Conservation (phyloP, 2,113 vertebrate genomes). For the Eretmochelys imbricata region DNA sequence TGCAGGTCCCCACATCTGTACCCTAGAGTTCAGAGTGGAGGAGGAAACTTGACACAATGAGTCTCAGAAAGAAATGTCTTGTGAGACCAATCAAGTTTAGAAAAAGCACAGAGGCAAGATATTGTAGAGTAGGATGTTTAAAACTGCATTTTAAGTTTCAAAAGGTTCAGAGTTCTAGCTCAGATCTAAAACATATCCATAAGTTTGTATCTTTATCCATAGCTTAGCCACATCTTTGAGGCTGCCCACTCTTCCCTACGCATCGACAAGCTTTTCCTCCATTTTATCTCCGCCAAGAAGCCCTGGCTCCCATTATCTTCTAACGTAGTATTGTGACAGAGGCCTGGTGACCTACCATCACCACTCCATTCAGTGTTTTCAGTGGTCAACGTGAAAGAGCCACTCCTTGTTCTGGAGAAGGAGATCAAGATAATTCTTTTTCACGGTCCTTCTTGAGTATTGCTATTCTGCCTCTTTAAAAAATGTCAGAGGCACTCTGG, state of each 20-base stretch:
- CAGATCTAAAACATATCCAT: neutral
- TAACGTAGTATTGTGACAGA: neutral
- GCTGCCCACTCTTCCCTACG: accelerated
- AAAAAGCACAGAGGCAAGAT: neutral
- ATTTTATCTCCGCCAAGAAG: neutral
- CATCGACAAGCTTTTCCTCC: neutral
- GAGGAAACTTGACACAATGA: neutral
- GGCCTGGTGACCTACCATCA: accelerated
- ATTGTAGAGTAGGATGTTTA: neutral
- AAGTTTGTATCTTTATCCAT: no score
- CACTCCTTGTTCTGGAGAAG: neutral
- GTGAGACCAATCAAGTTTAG: neutral
- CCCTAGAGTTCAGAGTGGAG: no score
- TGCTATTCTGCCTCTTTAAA: neutral
- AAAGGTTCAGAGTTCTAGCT: neutral
- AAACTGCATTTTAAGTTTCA: neutral
- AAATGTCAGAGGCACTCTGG: neutral
- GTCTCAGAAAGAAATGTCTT: neutral
- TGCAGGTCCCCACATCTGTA: no score
- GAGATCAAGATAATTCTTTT: neutral
- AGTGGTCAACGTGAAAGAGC: neutral
- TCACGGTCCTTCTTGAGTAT: neutral
- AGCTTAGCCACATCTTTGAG: no score
- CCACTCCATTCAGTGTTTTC: neutral
- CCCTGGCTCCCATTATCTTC: neutral